A percentile compares a stretch with the other conserved stretches of the same genome.
These are phyloP conservation scores for Chionoecetes opilio DNA, from an alignment of 1,140 invertebrate genomes.

Conservation along the genomic window DNA sequence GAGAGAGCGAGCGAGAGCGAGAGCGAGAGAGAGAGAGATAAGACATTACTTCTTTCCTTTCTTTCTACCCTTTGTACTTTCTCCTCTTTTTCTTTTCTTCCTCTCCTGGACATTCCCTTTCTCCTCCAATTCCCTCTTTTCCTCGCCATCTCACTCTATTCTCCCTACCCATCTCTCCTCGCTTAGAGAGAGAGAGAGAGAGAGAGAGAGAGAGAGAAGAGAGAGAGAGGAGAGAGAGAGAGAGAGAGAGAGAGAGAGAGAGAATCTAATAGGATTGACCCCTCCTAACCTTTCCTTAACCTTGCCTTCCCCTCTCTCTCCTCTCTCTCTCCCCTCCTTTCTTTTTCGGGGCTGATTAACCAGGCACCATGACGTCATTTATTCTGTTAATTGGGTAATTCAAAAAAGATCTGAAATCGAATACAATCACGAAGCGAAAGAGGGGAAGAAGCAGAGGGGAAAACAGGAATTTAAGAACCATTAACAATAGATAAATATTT, in stretches of 20 bases:
- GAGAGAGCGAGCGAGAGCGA: too few species aligned
- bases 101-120: background rate
- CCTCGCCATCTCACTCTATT: background rate
- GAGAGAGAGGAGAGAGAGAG: background rate
- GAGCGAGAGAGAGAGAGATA: too few species aligned
- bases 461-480: background rate
- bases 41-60: background rate
- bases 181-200: constrained; percentile 14
- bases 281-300: background rate
- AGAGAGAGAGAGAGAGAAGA: constrained; percentile 15
- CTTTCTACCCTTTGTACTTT: background rate
- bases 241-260: constrained; percentile 47
- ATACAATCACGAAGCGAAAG: background rate
- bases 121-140: background rate
- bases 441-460: background rate
- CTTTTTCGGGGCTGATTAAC: background rate
- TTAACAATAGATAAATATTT: background rate
- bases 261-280: background rate
- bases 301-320: background rate
- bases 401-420: background rate
- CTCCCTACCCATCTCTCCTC: background rate
- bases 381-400: background rate
- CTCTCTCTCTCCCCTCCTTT: background rate
- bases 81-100: background rate
- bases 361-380: background rate